phyloP scores from a whole-genome alignment of 2,113 vertebrate genomes.

The Carassius gibelio region DNA sequence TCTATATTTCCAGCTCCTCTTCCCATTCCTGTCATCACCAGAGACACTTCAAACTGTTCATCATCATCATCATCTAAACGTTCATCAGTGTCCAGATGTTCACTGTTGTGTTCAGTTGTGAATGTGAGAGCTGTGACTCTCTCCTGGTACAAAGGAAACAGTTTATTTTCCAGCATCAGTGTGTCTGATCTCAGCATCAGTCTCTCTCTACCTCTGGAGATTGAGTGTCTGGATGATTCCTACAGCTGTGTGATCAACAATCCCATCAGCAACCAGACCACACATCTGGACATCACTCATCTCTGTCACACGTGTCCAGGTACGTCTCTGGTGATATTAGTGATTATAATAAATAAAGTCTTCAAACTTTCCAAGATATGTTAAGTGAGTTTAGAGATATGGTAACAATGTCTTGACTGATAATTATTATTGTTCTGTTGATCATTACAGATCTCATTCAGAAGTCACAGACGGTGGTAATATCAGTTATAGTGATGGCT shows the following conservation, averaged over 20 bases:
- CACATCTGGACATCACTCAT: background rate
- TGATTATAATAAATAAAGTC: background rate
- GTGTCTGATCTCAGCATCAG: too few relatives aligned
- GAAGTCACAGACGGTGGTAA: background rate
- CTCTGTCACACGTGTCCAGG: background rate
- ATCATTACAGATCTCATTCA: background rate
- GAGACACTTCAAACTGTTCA: background rate
- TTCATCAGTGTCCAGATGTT: background rate
- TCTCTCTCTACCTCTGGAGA: too few relatives aligned
- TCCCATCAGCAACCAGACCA: background rate
- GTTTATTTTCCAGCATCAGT: too few relatives aligned
- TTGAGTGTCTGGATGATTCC: too few relatives aligned
- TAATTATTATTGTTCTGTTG: background rate
- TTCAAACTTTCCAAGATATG: background rate
- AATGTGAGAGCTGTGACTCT: background rate
- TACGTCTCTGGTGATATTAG: background rate
- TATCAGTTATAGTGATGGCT: background rate
- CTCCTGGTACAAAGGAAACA: background rate
- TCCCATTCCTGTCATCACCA: background rate
- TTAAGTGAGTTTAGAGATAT: background rate
- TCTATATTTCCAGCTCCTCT: background rate
- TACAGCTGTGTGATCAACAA: too few relatives aligned
- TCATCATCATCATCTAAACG: background rate
- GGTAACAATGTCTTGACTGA: background rate
- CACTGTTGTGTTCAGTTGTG: background rate